Base-by-base conservation (phyloP, 2,113 vertebrate genomes). In the Myrmecophaga tridactyla region DNA sequence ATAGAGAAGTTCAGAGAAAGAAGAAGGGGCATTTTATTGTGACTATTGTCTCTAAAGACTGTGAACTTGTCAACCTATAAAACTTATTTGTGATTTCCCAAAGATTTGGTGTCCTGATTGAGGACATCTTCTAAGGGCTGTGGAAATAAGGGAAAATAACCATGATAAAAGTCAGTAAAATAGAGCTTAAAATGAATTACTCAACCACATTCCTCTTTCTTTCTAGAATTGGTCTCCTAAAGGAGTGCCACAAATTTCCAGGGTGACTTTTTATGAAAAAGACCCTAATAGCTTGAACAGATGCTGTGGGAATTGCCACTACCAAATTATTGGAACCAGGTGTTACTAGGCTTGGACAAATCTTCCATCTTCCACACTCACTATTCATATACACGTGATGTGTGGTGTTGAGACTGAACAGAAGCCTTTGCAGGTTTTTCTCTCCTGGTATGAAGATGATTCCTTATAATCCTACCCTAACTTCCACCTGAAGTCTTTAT, bases 61-160 rank as follows among this genome's bases (percentile, higher is more conserved):
- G 75, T 89, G 60, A 46, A 58, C 3, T 77, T 83, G 43, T 82
- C 62, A 76, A 60, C n/a, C 27, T 89, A 4, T 81, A 36, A 53
- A 60, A 20, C 58, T 95, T 15, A 31, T 73, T 58, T 89, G 75
- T 93, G 48, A 83, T 83, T 95, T 96, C 36, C 62, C 34, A 56
- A 86, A 65, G 25, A 58, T 25, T 36, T 56, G 34, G 7, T 60
- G 36, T 86, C 34, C 58, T 90, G 72, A 41, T 75, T 58, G 31
- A 73, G 65, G 65, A 25, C 34, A 18, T 70, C 23, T 70, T 87
- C 41, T 67, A 36, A 34, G 39, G 36, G 17, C 48, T 87, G 13
- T 62, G 17, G 34, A n/a, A 14, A 65, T 80, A 90, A 95, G 93
- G 83, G 58, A 89, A 82, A n/a, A 27, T 63, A 39, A 56, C 62